Evolutionary conservation across 2,113 vertebrate species (phyloP).

Genomic region (Nothoprocta pentlandii): DNA sequence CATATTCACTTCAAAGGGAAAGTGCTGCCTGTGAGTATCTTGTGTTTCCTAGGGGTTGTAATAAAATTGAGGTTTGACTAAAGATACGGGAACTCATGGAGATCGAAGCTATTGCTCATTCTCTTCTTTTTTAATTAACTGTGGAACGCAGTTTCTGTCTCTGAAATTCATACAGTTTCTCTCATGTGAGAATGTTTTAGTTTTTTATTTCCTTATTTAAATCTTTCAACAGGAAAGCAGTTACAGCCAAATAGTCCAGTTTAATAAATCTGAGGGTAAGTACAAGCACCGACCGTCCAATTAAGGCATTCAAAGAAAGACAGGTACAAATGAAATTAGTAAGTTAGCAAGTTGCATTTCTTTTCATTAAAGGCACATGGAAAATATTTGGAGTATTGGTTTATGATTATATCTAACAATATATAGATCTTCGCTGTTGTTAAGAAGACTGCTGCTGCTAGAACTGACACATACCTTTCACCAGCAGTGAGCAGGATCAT

Average conservation of each 20-base stretch:
- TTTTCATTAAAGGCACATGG: background rate
- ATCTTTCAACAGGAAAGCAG: background rate
- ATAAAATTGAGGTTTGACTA: background rate
- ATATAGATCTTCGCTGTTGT: background rate
- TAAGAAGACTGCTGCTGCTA: background rate
- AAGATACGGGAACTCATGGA: background rate
- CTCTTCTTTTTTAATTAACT: background rate
- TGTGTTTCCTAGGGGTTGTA: background rate
- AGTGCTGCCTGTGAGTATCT: background rate
- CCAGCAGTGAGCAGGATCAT: background rate
- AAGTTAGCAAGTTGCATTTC: background rate
- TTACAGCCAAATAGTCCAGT: background rate
- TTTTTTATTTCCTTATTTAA: background rate
- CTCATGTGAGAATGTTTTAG: background rate
- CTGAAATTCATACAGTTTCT: background rate
- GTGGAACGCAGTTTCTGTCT: background rate
- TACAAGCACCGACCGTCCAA: background rate
- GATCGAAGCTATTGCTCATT: background rate
- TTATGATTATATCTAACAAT: background rate
- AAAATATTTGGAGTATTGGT: background rate
- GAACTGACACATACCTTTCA: background rate
- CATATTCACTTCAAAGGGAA: background rate
- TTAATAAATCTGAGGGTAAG: background rate
- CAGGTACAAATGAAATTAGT: background rate
- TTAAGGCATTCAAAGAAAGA: background rate